Conservation (phyloP, 2,888 invertebrate species). For the Augiades crinisus region DNA sequence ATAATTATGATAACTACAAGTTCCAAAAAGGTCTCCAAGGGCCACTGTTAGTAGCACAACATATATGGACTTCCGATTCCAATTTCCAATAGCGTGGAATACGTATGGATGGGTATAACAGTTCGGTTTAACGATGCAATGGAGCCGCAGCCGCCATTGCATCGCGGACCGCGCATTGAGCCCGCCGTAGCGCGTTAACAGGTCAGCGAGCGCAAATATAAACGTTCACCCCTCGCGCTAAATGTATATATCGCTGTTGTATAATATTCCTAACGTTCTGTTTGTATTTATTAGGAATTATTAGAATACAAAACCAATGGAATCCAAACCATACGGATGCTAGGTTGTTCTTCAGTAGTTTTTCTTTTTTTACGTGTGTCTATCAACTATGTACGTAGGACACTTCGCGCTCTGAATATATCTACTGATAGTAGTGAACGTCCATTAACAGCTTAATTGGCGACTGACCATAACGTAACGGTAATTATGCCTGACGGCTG, state of each 20-base stretch:
- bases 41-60: background rate
- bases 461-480: background rate
- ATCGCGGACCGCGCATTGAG: constrained; percentile 1
- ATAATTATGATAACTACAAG: no score
- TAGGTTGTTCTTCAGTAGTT: no score
- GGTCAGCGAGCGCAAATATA: constrained; percentile 23
- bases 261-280: background rate
- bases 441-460: constrained; percentile 2
- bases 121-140: background rate
- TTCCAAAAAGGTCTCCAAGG: no score
- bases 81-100: no score
- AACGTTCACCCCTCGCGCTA: background rate
- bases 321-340: no score
- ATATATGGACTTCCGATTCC: background rate
- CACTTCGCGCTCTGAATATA: no score
- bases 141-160: background rate
- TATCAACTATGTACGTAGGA: no score
- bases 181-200: constrained; percentile 16
- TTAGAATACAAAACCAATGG: no score
- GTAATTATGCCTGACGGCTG: constrained; percentile 6
- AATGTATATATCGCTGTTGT: constrained; percentile 4
- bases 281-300: no score
- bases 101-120: background rate
- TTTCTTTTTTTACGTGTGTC: no score
- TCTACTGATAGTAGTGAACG: no score